These are phyloP conservation scores for Oxytorus armatus DNA, from an alignment of 2,888 invertebrate genomes.

Conservation along the genomic window DNA sequence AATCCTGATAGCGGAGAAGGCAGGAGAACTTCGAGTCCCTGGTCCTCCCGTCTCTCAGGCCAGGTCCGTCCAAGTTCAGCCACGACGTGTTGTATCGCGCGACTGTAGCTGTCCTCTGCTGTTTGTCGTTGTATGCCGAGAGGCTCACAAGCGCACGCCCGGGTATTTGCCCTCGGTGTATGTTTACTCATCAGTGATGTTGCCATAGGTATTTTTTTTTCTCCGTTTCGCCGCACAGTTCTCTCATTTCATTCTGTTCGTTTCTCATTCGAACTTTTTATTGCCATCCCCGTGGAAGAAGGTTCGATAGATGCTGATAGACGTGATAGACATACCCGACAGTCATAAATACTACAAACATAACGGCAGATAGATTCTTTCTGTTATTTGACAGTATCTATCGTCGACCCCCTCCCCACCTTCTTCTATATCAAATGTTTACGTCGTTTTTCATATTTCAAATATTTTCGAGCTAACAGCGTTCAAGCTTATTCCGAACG, in stretches of 20 bases:
- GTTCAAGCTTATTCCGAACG: no score
- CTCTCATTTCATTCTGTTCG: constrained; percentile 21
- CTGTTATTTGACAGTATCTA: neutral
- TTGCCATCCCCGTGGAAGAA: neutral
- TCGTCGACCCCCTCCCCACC: no score
- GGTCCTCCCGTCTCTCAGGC: constrained; percentile 69
- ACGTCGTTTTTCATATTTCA: no score
- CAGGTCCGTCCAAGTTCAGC: constrained; percentile 32
- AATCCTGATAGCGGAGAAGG: constrained; percentile 81
- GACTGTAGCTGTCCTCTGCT: constrained; percentile 74
- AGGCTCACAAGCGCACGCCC: constrained; percentile 22
- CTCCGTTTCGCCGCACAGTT: constrained; percentile 62
- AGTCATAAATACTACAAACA: neutral
- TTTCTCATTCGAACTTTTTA: constrained; percentile 11
- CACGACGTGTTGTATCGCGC: constrained; percentile 55
- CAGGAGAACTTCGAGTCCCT: constrained; percentile 72
- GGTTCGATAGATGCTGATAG: constrained; percentile 11
- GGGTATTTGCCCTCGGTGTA: constrained; percentile 76
- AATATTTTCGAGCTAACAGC: no score
- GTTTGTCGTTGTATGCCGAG: constrained; percentile 76
- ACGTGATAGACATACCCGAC: constrained; percentile 11
- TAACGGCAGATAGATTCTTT: neutral
- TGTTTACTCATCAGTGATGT: constrained; percentile 82
- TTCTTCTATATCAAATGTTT: no score
- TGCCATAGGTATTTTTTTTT: constrained; percentile 78